Conservation (phyloP, 1,140 invertebrate species). For the Drosophila pallidifrons region DNA sequence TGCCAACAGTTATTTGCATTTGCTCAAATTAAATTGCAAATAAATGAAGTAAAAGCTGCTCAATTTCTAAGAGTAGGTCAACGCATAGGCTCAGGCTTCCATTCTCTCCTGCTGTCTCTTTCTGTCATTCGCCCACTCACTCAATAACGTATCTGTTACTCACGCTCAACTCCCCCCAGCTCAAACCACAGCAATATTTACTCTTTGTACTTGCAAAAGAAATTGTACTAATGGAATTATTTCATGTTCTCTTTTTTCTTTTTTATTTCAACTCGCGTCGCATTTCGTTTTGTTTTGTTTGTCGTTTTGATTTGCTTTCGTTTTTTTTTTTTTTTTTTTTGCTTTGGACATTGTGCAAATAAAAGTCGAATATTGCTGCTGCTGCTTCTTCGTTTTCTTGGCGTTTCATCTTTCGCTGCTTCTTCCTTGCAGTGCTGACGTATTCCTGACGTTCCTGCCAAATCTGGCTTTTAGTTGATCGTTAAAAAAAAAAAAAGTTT, state of each 20-base stretch:
- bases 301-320: slow-evolving; percentile 77
- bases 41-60: slow-evolving; percentile 9
- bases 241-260: slow-evolving; percentile 69
- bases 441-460: too few relatives aligned
- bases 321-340: slow-evolving; percentile 51
- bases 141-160: slow-evolving; percentile 30
- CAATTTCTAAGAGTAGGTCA: slow-evolving; percentile 58
- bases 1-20: slow-evolving; percentile 41
- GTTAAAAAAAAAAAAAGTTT: too few relatives aligned
- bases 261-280: slow-evolving; percentile 52
- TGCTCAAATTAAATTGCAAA: slow-evolving; percentile 40
- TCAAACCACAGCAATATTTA: slow-evolving; percentile 68
- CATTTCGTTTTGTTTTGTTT: slow-evolving; percentile 79
- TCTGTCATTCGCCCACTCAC: not conserved
- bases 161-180: not conserved
- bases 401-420: slow-evolving; percentile 40
- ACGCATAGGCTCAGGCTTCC: slow-evolving; percentile 20
- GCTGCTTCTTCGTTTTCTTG: slow-evolving; percentile 7
- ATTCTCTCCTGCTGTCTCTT: not conserved
- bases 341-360: slow-evolving; percentile 68
- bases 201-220: slow-evolving; percentile 85
- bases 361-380: slow-evolving; percentile 34
- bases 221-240: slow-evolving; percentile 85
- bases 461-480: too few relatives aligned
- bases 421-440: not conserved